A percentile compares a stretch with the other conserved stretches of the same genome.
Conservation (phyloP, 2,888 invertebrate species). For the Notodonta dromedarius region DNA sequence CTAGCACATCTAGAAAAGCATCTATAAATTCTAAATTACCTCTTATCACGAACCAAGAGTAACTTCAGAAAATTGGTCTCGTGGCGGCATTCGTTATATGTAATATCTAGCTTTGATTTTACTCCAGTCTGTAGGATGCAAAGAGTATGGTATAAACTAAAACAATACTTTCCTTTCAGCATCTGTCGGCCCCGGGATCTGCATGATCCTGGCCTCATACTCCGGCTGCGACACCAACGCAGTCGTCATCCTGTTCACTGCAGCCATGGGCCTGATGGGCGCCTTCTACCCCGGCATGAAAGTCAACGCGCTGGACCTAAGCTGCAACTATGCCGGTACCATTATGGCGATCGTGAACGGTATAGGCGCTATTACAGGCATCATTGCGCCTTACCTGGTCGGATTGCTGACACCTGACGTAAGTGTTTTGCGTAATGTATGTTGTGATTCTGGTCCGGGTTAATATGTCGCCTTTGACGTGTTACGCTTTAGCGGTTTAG, state of each 20-base stretch:
- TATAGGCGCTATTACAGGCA: slow-evolving; percentile 88
- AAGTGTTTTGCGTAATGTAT: slow-evolving; percentile 55
- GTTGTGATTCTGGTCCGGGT: neutral
- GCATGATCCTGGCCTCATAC: slow-evolving; percentile 88
- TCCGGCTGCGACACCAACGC: slow-evolving; percentile 86
- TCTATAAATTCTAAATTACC: too few species aligned
- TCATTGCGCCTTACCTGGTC: slow-evolving; percentile 87
- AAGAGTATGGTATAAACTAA: neutral
- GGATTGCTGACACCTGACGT: slow-evolving; percentile 87
- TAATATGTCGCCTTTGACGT: slow-evolving; percentile 11
- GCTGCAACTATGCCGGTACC: slow-evolving; percentile 87
- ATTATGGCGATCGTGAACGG: slow-evolving; percentile 89
- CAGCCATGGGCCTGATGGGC: slow-evolving; percentile 89
- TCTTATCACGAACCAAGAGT: too few species aligned
- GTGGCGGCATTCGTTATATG: too few species aligned
- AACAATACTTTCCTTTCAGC: slow-evolving; percentile 64
- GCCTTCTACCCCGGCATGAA: slow-evolving; percentile 89
- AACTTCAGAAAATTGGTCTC: too few species aligned
- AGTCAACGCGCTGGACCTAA: slow-evolving; percentile 87
- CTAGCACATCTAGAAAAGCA: too few species aligned
- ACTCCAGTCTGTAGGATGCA: neutral
- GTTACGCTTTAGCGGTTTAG: neutral
- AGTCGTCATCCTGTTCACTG: slow-evolving; percentile 86
- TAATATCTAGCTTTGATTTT: too few species aligned
- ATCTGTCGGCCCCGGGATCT: slow-evolving; percentile 87